These are phyloP conservation scores for Vicugna pacos DNA, from an alignment of 2,113 vertebrate genomes.

Conservation along the genomic window DNA sequence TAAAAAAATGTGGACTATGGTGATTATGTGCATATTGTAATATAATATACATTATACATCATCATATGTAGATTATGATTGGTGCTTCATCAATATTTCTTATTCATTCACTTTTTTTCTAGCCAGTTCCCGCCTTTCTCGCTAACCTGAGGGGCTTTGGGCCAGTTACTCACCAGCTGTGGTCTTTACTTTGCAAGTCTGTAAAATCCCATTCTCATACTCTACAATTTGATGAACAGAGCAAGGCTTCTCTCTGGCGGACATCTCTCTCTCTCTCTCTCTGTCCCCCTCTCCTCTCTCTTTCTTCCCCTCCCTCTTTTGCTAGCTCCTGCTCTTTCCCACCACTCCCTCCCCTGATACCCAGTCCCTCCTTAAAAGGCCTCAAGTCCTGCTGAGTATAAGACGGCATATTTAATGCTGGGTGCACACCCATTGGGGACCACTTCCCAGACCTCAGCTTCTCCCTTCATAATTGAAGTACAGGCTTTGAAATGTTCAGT, in stretches of 20 bases:
- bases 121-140: not conserved
- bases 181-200: not conserved
- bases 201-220: not conserved
- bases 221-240: not conserved
- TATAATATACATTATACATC: not conserved
- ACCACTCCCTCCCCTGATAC: not conserved
- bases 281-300: not conserved
- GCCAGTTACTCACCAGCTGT: not conserved
- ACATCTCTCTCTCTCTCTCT: not conserved
- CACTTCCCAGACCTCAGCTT: constrained; percentile 52
- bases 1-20: not conserved
- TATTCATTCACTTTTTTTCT: not conserved
- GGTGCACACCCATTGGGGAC: not conserved
- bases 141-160: not conserved
- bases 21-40: not conserved
- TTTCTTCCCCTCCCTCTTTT: not conserved
- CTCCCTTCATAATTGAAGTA: constrained; percentile 60
- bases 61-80: not conserved
- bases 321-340: not conserved
- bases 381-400: not conserved
- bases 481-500: constrained; percentile 58
- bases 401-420: constrained; percentile 21
- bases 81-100: not conserved
- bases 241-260: not conserved
- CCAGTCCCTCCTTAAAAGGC: constrained; percentile 29